Conservation (phyloP, 2,797 vertebrate genomes). For the Rachycentron canadum region DNA sequence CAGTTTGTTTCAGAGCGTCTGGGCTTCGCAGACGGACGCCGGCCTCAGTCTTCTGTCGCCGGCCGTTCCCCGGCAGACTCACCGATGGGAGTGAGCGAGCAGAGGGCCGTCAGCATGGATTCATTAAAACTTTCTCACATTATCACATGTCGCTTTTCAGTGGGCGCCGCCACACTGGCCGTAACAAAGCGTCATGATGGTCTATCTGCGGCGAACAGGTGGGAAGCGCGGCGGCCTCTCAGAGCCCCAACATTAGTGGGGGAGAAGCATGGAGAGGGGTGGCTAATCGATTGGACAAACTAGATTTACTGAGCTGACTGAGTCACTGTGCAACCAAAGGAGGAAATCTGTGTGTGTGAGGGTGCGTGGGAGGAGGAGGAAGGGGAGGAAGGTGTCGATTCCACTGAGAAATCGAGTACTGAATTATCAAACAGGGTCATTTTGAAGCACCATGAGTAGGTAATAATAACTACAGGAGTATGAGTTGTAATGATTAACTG, state of each 20-base stretch:
- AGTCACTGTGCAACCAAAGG: constrained; percentile 54
- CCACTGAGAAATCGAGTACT: constrained; percentile 30
- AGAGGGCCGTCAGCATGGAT: constrained; percentile 55
- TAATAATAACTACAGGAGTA: background rate
- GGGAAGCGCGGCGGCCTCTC: constrained; percentile 64
- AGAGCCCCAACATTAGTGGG: constrained; percentile 48
- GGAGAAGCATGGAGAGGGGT: constrained; percentile 54
- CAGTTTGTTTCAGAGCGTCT: constrained; percentile 63
- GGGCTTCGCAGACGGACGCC: constrained; percentile 41
- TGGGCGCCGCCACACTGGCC: constrained; percentile 30
- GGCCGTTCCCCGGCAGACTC: constrained; percentile 38
- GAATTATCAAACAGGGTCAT: constrained; percentile 10
- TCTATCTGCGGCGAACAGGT: constrained; percentile 73
- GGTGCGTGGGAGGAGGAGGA: constrained; percentile 18
- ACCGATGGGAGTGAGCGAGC: constrained; percentile 25
- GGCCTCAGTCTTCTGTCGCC: constrained; percentile 22
- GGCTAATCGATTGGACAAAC: constrained; percentile 77
- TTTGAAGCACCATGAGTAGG: background rate
- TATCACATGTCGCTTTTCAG: constrained; percentile 49
- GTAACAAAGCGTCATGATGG: constrained; percentile 33
- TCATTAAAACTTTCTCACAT: constrained; percentile 64
- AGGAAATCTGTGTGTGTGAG: constrained; percentile 33
- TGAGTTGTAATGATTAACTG: background rate
- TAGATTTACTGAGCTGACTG: constrained; percentile 68
- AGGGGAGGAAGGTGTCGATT: constrained; percentile 31